Conservation (phyloP, 2,888 invertebrate genomes). For the Pseudanteris insignis region DNA sequence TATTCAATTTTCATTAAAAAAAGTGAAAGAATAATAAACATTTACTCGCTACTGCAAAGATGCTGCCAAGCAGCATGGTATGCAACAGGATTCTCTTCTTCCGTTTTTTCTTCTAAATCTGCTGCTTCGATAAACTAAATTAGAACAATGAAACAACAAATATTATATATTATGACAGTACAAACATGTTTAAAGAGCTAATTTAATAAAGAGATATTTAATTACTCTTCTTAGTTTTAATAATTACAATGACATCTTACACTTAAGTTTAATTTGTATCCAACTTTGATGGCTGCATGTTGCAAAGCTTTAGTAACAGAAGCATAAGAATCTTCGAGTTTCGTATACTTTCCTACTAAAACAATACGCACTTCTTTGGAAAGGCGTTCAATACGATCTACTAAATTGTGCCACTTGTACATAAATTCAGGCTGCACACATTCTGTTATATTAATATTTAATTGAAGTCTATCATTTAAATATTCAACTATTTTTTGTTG, state of each 20-base stretch:
- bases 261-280: conserved; percentile 83
- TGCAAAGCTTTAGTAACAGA: conserved; percentile 95
- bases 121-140: conserved; percentile 94
- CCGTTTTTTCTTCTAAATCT: conserved; percentile 80
- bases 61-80: conserved; percentile 95
- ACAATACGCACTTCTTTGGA: conserved; percentile 88
- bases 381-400: conserved; percentile 84
- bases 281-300: conserved; percentile 88
- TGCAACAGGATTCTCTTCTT: conserved; percentile 78
- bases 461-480: conserved; percentile 81
- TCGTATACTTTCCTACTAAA: conserved; percentile 96
- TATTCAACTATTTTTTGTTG: conserved; percentile 88
- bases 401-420: conserved; percentile 89
- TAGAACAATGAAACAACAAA: too few species aligned
- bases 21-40: conserved; percentile 53
- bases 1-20: not conserved
- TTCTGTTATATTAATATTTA: conserved; percentile 74
- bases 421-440: conserved; percentile 76
- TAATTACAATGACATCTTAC: conserved; percentile 60
- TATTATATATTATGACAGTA: too few species aligned
- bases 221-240: too few species aligned
- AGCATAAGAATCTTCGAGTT: conserved; percentile 94
- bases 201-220: too few species aligned
- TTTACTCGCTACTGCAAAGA: conserved; percentile 85
- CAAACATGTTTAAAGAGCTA: too few species aligned